Conservation (phyloP, 2,113 vertebrate species). For the Callithrix jacchus region DNA sequence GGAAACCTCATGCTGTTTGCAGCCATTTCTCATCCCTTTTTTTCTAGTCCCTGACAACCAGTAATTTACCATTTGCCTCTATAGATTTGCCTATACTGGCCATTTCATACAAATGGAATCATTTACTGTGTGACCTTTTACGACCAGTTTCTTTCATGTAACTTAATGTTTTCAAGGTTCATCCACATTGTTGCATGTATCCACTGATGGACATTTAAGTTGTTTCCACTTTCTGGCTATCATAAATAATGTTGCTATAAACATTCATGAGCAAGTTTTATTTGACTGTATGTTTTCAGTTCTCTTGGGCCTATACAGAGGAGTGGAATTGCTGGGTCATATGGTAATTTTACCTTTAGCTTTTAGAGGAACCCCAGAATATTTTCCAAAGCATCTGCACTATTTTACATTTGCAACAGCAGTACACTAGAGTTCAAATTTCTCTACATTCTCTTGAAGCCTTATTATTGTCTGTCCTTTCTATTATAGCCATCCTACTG, state of each 20-base stretch:
- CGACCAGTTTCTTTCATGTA: background rate
- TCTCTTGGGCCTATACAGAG: background rate
- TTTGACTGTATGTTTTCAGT: background rate
- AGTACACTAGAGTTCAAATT: background rate
- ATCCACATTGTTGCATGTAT: background rate
- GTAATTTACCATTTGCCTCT: background rate
- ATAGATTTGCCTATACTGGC: background rate
- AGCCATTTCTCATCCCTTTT: background rate
- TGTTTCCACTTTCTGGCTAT: background rate
- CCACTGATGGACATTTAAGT: background rate
- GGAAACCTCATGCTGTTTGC: background rate
- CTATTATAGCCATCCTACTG: too few species aligned
- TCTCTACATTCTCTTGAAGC: background rate
- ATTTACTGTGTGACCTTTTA: background rate
- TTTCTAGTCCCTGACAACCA: background rate
- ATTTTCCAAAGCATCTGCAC: background rate
- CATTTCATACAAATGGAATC: background rate
- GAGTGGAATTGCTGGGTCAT: background rate
- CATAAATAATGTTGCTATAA: background rate
- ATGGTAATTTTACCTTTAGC: too few species aligned
- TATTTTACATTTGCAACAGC: background rate
- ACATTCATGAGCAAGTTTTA: background rate
- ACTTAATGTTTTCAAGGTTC: background rate
- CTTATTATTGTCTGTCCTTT: background rate
- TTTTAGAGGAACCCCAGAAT: background rate